These are phyloP conservation scores for Zaprionus africanus DNA, from an alignment of 1,140 invertebrate species.

Conservation along the genomic window DNA sequence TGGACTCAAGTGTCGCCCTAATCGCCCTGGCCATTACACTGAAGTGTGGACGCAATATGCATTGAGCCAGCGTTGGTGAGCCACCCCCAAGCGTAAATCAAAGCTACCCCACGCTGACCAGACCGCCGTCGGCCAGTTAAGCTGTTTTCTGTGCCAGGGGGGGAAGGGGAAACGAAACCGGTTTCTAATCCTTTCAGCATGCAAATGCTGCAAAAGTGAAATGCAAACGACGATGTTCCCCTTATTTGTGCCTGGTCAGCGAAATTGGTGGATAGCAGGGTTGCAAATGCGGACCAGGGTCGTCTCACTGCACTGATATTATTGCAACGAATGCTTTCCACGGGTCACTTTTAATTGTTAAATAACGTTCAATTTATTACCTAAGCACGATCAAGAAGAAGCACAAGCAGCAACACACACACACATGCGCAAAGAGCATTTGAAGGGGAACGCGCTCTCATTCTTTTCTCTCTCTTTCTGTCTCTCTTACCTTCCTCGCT, in stretches of 20 bases:
- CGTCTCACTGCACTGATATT: background rate
- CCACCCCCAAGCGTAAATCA: constrained; percentile 48
- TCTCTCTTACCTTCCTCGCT: background rate
- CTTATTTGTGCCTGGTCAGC: constrained; percentile 39
- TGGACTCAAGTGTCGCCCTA: constrained; percentile 52
- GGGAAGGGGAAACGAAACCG: constrained; percentile 30
- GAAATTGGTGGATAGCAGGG: constrained; percentile 29
- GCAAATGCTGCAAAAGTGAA: constrained; percentile 37
- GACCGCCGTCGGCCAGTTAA: constrained; percentile 24
- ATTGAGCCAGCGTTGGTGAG: constrained; percentile 6
- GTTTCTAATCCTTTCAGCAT: constrained; percentile 54
- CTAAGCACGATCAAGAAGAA: background rate
- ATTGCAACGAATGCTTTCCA: constrained; percentile 12
- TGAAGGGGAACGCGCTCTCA: constrained; percentile 3
- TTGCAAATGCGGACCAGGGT: constrained; percentile 33
- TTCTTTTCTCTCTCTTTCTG: constrained; percentile 11
- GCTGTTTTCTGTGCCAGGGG: constrained; percentile 36
- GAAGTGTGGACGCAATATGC: constrained; percentile 38
- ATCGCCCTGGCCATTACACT: constrained; percentile 43
- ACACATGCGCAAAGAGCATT: background rate
- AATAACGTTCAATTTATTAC: constrained; percentile 24
- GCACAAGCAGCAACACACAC: background rate
- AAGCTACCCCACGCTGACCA: constrained; percentile 40
- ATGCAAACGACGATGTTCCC: constrained; percentile 35
- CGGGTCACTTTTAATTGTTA: constrained; percentile 21